These are phyloP conservation scores for Athene cunicularia DNA, from an alignment of 2,113 vertebrate genomes.

Conservation along the genomic window DNA sequence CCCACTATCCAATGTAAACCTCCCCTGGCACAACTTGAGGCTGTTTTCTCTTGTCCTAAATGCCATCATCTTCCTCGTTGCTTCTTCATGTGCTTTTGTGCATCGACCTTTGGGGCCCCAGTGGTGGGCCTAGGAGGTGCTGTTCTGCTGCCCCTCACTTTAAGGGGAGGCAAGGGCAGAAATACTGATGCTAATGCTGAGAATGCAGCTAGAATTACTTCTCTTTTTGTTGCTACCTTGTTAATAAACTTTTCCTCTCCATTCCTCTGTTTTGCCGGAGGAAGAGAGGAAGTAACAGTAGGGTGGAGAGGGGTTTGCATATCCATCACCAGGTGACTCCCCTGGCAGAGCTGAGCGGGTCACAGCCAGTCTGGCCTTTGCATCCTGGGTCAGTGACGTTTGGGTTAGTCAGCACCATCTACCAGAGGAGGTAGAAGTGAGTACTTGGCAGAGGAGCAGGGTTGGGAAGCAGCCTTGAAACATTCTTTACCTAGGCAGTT, in stretches of 20 bases:
- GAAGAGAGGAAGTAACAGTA: background rate
- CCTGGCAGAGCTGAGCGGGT: background rate
- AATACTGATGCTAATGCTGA: background rate
- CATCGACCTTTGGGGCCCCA: rapidly evolving
- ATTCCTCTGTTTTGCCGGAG: background rate
- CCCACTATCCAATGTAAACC: background rate
- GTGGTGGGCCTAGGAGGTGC: background rate
- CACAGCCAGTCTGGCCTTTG: background rate
- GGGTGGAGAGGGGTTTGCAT: background rate
- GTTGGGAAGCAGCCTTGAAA: background rate
- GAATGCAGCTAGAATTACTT: background rate
- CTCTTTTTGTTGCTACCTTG: background rate
- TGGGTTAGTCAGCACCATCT: background rate
- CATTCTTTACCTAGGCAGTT: background rate
- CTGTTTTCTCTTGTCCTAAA: background rate
- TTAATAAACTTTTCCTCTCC: background rate
- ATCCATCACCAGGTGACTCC: background rate
- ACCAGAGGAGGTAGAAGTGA: background rate
- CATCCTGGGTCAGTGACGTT: background rate
- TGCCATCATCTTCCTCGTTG: background rate
- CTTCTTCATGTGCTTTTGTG: background rate
- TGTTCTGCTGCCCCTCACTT: background rate
- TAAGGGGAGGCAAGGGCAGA: background rate
- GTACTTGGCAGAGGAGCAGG: background rate
- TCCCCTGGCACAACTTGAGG: background rate